Evolutionary conservation across 2,113 vertebrate species (phyloP), one percentile per base, ranked within the genome.

Genomic region (Elanus axillaris): DNA sequence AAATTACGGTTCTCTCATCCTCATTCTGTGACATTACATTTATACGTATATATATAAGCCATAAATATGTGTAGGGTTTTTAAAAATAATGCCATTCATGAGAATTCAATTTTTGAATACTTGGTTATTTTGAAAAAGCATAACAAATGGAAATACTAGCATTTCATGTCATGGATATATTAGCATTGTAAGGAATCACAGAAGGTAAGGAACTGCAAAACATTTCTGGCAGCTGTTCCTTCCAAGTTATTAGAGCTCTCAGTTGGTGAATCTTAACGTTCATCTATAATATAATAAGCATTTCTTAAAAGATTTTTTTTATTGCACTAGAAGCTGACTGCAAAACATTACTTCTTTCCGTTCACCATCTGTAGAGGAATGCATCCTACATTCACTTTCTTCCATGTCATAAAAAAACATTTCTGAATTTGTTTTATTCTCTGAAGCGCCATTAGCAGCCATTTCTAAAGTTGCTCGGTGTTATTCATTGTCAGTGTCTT

Each of bases 1-100:
- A 43, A 82, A 38, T 62, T 9, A 27, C 0, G 2, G 32, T 53
- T 22, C 27, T 52, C n/a, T 72, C 34, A 40, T 34, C 19, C 15
- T 56, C 12, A 1, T 13, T 38, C 42, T 0, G 43, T n/a, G 50
- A 52, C 16, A 31, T 25, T 9, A 36, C 31, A 13, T 8, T 42
- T 69, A 10, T 9, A 27, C 5, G 6, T 22, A 60, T 45, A 60
- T 48, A 60, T 78, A 78, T 20, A 69, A 62, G 20, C 17, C 7
- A 59, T 13, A 56, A 55, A 25, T 17, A 76, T 0, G 2, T 7
- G 16, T 9, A 31, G 11, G 4, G 0, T 4, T 31, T 38, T 50
- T 80, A 34, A 1, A 3, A 11, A 75, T 47, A 63, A 45, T 5
- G 3, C 6, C 38, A 34, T 34, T 22, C 29, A 29, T 3, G 0